Evolutionary conservation across 2,113 vertebrate genomes (phyloP).

Genomic region (Pyxicephalus adspersus): DNA sequence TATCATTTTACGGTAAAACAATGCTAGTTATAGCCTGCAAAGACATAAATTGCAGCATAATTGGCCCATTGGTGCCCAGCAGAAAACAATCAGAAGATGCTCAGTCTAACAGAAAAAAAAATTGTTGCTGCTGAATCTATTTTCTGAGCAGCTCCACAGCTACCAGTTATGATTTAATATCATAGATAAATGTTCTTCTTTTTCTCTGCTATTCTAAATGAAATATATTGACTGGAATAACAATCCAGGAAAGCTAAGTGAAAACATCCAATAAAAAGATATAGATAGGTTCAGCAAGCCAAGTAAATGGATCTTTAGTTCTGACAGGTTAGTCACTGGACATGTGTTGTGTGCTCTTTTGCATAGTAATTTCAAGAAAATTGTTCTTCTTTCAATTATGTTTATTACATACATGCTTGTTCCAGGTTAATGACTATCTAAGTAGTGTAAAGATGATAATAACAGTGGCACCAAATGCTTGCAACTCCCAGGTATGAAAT

Average conservation of each 20-base stretch:
- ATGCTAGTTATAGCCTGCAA: constrained; percentile 7
- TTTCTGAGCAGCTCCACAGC: not conserved
- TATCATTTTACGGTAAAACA: not conserved
- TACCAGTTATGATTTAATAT: constrained; percentile 7
- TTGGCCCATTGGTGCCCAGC: constrained; percentile 18
- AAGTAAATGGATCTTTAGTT: not conserved
- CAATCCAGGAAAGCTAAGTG: not conserved
- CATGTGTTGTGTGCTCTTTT: constrained; percentile 9
- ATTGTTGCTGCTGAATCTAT: not conserved
- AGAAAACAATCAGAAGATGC: constrained; percentile 21
- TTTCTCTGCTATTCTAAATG: not conserved
- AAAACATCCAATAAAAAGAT: constrained; percentile 27
- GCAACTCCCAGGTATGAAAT: too few relatives aligned
- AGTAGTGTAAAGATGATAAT: too few relatives aligned
- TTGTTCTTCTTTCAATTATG: too few relatives aligned
- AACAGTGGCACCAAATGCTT: too few relatives aligned
- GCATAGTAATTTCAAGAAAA: constrained; percentile 11
- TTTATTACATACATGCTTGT: too few relatives aligned
- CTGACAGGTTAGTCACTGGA: not conserved
- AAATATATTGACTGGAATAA: constrained; percentile 19
- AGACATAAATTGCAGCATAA: constrained; percentile 16
- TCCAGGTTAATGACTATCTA: too few relatives aligned
- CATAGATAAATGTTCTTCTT: constrained; percentile 7
- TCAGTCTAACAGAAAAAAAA: not conserved
- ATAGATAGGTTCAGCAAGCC: not conserved